These are phyloP conservation scores for Brassicogethes aeneus DNA, from an alignment of 2,888 invertebrate genomes.

Conservation along the genomic window DNA sequence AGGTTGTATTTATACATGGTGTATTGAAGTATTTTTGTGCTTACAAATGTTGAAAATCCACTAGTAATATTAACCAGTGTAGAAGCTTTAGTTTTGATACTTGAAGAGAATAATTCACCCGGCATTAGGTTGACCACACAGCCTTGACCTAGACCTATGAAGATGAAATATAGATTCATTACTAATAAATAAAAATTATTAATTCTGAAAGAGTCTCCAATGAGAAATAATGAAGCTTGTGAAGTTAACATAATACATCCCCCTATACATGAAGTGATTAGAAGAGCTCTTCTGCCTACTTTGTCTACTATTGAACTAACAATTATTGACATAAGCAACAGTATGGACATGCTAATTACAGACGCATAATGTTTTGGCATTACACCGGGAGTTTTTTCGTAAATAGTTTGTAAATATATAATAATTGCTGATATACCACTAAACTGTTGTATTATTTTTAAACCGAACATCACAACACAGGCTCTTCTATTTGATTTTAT, in stretches of 20 bases:
- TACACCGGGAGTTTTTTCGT: neutral
- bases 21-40: neutral
- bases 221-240: neutral
- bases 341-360: neutral
- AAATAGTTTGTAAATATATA: neutral
- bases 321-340: neutral
- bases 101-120: neutral
- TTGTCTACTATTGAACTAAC: neutral
- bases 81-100: slow-evolving; percentile 2
- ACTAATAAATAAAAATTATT: neutral
- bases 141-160: neutral
- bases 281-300: neutral
- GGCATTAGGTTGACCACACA: neutral
- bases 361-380: neutral
- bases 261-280: neutral
- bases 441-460: neutral
- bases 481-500: neutral
- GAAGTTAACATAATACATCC: neutral
- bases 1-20: neutral
- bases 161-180: no score
- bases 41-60: neutral
- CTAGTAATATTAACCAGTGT: neutral
- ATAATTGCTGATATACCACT: neutral
- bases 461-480: neutral
- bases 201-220: no score